Evolutionary conservation across 92 coral and sea anemone species (phyloP).

Genomic region (Plumapathes pennacea): DNA sequence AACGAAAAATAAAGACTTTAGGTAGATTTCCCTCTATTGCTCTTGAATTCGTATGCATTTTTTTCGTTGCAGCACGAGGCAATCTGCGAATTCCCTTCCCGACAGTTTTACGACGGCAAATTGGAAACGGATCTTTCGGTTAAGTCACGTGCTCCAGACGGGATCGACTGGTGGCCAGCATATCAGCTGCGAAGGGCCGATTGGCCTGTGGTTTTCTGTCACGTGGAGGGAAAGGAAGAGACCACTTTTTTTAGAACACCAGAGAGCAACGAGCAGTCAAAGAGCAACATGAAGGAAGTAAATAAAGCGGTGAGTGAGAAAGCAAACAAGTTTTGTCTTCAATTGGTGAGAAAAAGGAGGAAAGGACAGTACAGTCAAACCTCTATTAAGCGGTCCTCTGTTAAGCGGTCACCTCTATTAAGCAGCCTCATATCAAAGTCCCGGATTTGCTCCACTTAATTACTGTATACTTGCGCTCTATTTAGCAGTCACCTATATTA

Average conservation of each 20-base stretch:
- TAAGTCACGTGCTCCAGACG: slow-evolving; percentile 36
- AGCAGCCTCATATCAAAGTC: too few relatives aligned
- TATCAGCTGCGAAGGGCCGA: slow-evolving; percentile 12
- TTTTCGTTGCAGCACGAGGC: slow-evolving; percentile 43
- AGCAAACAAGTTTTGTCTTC: too few relatives aligned
- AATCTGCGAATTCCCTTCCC: slow-evolving; percentile 73
- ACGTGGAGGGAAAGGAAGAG: slow-evolving; percentile 71
- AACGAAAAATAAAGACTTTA: background rate
- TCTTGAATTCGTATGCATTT: background rate
- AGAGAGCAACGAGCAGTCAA: slow-evolving; percentile 70
- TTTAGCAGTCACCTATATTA: too few relatives aligned
- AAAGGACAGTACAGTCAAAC: too few relatives aligned
- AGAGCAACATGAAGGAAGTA: slow-evolving; percentile 70
- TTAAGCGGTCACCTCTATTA: too few relatives aligned
- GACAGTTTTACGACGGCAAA: slow-evolving; percentile 47
- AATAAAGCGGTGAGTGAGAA: slow-evolving; percentile 51
- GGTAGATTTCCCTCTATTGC: background rate
- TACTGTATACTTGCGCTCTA: too few relatives aligned
- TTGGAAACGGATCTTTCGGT: slow-evolving; percentile 56
- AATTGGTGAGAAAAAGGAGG: too few relatives aligned
- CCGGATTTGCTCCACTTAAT: too few relatives aligned
- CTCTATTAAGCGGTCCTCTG: too few relatives aligned
- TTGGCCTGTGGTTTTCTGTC: slow-evolving; percentile 67
- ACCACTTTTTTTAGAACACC: slow-evolving; percentile 43
- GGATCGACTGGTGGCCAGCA: slow-evolving; percentile 68